Conservation (phyloP, 2,113 vertebrate species). For the Ellobius talpinus region DNA sequence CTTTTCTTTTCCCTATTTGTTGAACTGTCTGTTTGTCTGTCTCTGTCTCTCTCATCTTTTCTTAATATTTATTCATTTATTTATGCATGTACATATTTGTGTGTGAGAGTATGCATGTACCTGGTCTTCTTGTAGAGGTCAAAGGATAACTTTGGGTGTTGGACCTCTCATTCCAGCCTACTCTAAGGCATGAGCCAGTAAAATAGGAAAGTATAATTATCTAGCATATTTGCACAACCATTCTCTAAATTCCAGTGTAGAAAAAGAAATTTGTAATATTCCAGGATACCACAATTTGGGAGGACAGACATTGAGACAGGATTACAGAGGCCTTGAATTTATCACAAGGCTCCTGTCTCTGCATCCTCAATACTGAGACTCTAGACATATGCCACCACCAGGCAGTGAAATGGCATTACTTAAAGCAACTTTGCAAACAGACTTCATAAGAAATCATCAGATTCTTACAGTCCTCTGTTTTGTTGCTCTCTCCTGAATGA, state of each 20-base stretch:
- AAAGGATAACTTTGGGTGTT: background rate
- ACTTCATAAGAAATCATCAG: conserved; percentile 21
- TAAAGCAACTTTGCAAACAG: conserved; percentile 48
- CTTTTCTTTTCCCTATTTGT: background rate
- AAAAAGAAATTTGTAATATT: conserved; percentile 54
- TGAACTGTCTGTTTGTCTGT: background rate
- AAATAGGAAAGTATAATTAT: background rate
- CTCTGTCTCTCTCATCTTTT: background rate
- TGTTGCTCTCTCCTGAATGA: background rate
- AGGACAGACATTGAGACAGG: background rate
- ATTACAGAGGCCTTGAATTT: background rate
- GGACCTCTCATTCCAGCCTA: background rate
- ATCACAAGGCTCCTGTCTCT: background rate
- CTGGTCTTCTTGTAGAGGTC: background rate
- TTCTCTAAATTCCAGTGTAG: conserved; percentile 22
- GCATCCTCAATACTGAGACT: background rate
- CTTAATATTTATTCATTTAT: background rate
- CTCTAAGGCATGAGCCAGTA: background rate
- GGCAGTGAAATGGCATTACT: background rate
- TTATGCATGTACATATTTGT: too few relatives aligned
- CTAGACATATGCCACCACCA: background rate
- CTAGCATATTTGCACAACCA: conserved; percentile 25
- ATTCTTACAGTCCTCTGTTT: background rate
- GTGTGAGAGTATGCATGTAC: background rate
- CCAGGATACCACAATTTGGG: background rate